Percentiles rank a stretch among this genome's conserved stretches.
These are phyloP conservation scores for Trichopria drosophilae DNA, from an alignment of 2,888 invertebrate species.

Conservation along the genomic window DNA sequence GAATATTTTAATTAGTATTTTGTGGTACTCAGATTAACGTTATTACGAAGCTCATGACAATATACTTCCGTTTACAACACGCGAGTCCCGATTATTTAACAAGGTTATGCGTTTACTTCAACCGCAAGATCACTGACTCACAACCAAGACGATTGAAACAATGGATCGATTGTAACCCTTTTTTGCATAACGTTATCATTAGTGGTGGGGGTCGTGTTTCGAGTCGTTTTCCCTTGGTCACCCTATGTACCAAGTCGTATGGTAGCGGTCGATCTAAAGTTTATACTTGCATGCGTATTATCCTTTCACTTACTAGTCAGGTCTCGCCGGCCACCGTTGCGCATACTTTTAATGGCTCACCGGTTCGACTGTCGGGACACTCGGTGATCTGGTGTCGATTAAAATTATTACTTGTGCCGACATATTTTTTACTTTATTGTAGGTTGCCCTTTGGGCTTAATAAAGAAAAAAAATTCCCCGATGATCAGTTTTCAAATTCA, in stretches of 20 bases:
- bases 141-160: too few species aligned
- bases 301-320: constrained; percentile 53
- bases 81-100: too few species aligned
- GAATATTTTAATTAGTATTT: too few species aligned
- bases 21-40: too few species aligned
- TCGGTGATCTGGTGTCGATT: constrained; percentile 46
- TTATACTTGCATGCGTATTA: constrained; percentile 44
- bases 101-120: too few species aligned
- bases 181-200: too few species aligned
- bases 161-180: too few species aligned
- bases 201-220: constrained; percentile 17
- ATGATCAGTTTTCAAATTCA: constrained; percentile 22
- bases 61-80: too few species aligned
- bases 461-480: constrained; percentile 30
- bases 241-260: constrained; percentile 25
- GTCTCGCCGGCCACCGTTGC: constrained; percentile 43
- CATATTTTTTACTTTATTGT: too few species aligned
- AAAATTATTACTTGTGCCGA: constrained; percentile 49
- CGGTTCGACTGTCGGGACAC: constrained; percentile 35
- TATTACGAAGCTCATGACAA: too few species aligned
- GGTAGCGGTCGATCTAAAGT: constrained; percentile 26
- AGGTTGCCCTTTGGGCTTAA: constrained; percentile 42
- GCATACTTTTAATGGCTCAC: constrained; percentile 48
- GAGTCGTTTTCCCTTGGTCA: constrained; percentile 23
- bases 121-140: too few species aligned